Base-by-base conservation (phyloP, 2,113 vertebrate genomes). In the Callospermophilus lateralis region DNA sequence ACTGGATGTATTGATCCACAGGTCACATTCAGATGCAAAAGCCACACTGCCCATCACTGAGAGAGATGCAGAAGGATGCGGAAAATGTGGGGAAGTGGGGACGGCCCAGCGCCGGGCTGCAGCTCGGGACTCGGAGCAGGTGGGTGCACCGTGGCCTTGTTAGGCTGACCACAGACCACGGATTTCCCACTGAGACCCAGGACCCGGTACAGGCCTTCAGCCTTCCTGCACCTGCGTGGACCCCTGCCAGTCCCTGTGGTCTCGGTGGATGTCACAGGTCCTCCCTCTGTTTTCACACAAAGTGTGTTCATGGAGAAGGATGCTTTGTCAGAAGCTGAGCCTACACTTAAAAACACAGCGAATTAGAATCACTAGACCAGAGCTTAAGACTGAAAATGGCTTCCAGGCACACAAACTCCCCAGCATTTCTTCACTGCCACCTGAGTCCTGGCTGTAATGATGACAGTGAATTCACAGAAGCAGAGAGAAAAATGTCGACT, bases 71-170 rank as follows among this genome's bases (percentile, higher is more conserved):
- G 1, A 19, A 53, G 77, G 37, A 1, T 55, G 11, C 0, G 51
- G 87, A 67, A 58, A 13, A 2, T 4, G 4, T 3, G 24, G 0
- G 37, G 93, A 34, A 0, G 4, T 2, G 15, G 70, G 81, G 22
- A 22, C 0, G 4, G 55, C 85, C 1, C 92, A n/a, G 5, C n/a
- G 2, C 2, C 39, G 20, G 0, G 0, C 8, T 8, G 0, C 80
- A 15, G 10, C 12, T 0, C 0, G 58, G 89, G 20, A 3, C 79
- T 1, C 2, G 15, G 67, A 37, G 76, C 96, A 98, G 58, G 72
- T 94, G 53, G n/a, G 96, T 48, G 4, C n/a, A 4, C 12, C 0
- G 17, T 1, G 6, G 3, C 32, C 34, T 12, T 4, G 3, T 6
- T 6, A 4, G 65, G 48, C 9, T 34, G 28, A 1, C 20, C 20